Evolutionary conservation across 2,888 invertebrate genomes (phyloP).

Genomic region (Aphodius sticticus): DNA sequence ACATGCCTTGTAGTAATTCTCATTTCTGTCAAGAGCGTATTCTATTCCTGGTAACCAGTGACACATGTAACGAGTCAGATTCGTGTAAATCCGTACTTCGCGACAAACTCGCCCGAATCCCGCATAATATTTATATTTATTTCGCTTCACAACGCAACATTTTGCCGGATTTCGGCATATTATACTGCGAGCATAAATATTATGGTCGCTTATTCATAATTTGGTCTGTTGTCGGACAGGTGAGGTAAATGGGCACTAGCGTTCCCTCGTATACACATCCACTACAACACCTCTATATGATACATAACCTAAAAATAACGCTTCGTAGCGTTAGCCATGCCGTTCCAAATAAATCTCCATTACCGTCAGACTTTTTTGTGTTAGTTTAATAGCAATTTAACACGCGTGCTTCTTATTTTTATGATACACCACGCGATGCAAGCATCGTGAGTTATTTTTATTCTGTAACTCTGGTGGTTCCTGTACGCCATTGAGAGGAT

Average conservation of each 20-base stretch:
- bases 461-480: not conserved
- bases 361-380: not conserved
- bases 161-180: not conserved
- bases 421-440: not conserved
- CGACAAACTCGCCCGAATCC: not conserved
- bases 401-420: not conserved
- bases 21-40: not conserved
- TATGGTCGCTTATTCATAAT: slow-evolving; percentile 4
- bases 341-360: not conserved
- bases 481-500: not conserved
- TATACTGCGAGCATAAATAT: not conserved
- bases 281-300: not conserved
- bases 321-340: not conserved
- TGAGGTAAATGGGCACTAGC: not conserved
- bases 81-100: not conserved
- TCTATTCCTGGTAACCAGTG: not conserved
- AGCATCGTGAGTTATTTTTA: not conserved
- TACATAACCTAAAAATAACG: slow-evolving; percentile 4
- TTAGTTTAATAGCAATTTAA: not conserved
- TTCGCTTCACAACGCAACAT: not conserved
- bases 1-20: not conserved
- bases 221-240: not conserved
- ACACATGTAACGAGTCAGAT: not conserved
- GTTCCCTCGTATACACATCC: not conserved
- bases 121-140: not conserved